Base-by-base conservation (phyloP, 2,888 invertebrate genomes). In the Phorcus lineatus region DNA sequence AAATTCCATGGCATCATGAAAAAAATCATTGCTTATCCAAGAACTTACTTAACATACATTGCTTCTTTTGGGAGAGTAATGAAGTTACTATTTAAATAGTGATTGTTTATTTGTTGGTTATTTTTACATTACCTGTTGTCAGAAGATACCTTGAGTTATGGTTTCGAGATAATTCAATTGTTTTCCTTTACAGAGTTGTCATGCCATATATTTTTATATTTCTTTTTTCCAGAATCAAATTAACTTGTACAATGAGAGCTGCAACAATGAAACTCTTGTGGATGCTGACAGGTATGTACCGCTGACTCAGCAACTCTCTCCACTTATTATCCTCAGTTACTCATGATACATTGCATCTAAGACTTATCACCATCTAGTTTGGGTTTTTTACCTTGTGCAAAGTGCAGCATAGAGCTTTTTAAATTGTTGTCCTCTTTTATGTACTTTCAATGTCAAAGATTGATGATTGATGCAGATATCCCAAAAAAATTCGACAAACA, bases 161-260 rank as follows among this genome's bases (percentile, higher is more conserved):
- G n/a, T n/a, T n/a, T n/a, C n/a, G n/a, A n/a, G n/a, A n/a, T n/a
- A n/a, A n/a, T n/a, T n/a, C n/a, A n/a, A n/a, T n/a, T n/a, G n/a
- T n/a, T n/a, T n/a, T n/a, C n/a, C n/a, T n/a, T n/a, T n/a, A n/a
- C n/a, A n/a, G n/a, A n/a, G n/a, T n/a, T n/a, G n/a, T n/a, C n/a
- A n/a, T n/a, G n/a, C n/a, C n/a, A n/a, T n/a, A n/a, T n/a, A n/a
- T n/a, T n/a, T n/a, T n/a, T n/a, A 54, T 78, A 28, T 75, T 76
- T 84, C n/a, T 82, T 77, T 81, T 53, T 90, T 91, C 74, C 89
- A 93, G 93, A 93, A 92, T 80, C 97, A 97, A 91, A 98, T 98
- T 78, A 97, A 96, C 80, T 95, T 97, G 52, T 96, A 97, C 92
- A 98, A 97, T 90, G 98, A 98, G 91, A 95, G 97, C 80, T 97